Percentiles rank a stretch among this genome's conserved stretches.
These are phyloP conservation scores for Polietes domitor DNA, from an alignment of 2,888 invertebrate genomes.

Conservation along the genomic window DNA sequence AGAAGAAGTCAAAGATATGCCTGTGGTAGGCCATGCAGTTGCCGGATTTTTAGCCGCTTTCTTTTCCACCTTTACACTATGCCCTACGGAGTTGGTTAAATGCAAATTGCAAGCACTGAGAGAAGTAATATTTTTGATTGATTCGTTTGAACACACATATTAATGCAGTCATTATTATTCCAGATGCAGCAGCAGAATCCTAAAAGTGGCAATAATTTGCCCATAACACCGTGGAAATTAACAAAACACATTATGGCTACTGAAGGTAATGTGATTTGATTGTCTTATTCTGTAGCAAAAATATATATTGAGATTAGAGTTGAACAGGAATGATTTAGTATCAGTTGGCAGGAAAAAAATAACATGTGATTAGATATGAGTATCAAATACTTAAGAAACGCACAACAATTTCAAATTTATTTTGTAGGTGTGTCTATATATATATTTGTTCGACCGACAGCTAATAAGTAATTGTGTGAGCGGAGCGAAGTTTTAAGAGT, in stretches of 20 bases:
- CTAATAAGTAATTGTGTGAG: too few species aligned
- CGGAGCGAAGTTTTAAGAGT: too few species aligned
- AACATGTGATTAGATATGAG: constrained; percentile 13
- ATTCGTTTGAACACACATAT: too few species aligned
- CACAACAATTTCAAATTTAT: not conserved
- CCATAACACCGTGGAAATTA: constrained; percentile 72
- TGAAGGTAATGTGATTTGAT: constrained; percentile 69
- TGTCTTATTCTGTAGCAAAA: not conserved
- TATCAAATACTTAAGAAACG: not conserved
- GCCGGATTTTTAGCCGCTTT: constrained; percentile 98
- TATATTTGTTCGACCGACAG: too few species aligned
- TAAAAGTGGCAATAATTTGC: constrained; percentile 29
- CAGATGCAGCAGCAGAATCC: constrained; percentile 57
- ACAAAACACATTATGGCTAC: constrained; percentile 71
- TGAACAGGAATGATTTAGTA: not conserved
- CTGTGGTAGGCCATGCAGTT: constrained; percentile 89
- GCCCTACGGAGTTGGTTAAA: constrained; percentile 98
- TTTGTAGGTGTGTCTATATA: constrained; percentile 18
- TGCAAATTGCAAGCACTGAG: constrained; percentile 97
- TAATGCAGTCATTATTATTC: constrained; percentile 25
- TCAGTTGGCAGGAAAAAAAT: too few species aligned
- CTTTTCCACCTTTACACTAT: constrained; percentile 96
- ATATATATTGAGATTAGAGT: not conserved
- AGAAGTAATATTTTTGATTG: constrained; percentile 83
- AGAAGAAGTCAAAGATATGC: constrained; percentile 85